Evolutionary conservation across 1,140 invertebrate genomes (phyloP), one percentile per base, ranked within the genome.

Genomic region (Saccostrea echinata): DNA sequence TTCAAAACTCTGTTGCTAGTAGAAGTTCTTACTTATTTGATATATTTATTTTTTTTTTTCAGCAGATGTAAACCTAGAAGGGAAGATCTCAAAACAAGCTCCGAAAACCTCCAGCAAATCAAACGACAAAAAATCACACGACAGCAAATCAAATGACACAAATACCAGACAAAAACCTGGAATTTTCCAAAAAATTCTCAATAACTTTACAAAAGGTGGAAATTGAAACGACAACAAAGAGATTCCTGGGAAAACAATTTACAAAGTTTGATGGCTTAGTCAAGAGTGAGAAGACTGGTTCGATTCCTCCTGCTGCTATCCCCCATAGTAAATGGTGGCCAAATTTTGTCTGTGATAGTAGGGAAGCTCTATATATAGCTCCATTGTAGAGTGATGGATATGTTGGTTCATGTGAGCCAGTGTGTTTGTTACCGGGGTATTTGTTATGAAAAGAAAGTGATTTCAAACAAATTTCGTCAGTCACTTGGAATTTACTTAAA

Each of bases 271-370:
- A 61, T 18, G 2, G 55, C 13, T 61, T 61, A 18, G 6, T 61
- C 4, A 6, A 13, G 16, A 21, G 18, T 21, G n/a, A 21, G n/a
- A 3, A 61, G 55, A 61, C 55, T 61, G 18, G 16, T 61, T n/a
- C n/a, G n/a, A n/a, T n/a, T 61, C 18, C n/a, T 16, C 55, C 4
- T 21, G 18, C 16, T 61, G 18, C 55, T 0, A n/a, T 61, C 55
- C 55, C 8, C 55, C 55, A 61, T 61, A n/a, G 16, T n/a, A 61
- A 61, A 6, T 18, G n/a, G 16, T 27, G 16, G 68, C 68, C 68
- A 71, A 71, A 30, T 18, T 16, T 76, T 76, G 68, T 76, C 68
- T 76, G 68, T 76, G 68, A 76, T 76, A 76, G 13, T 33, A n/a
- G 16, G 55, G 55, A 61, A 21, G 55, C 55, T n/a, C n/a, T 21